A percentile compares a stretch with the other conserved stretches of the same genome.
Conservation (phyloP, 2,888 invertebrate species). For the Achlya flavicornis region DNA sequence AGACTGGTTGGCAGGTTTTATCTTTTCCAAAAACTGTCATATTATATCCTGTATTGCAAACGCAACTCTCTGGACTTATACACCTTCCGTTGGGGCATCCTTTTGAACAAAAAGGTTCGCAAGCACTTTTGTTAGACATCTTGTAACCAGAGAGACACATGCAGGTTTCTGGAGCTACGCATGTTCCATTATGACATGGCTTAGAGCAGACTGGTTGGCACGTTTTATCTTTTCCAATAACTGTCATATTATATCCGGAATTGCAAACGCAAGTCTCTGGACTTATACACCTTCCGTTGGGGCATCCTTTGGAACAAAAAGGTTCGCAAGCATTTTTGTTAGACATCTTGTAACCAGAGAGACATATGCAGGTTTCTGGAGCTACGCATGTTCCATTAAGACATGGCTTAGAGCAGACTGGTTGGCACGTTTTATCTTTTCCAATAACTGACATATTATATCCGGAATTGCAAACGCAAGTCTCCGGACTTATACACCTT, state of each 20-base stretch:
- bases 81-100: constrained; percentile 29
- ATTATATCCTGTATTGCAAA: constrained; percentile 6
- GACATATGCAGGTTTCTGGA: constrained; percentile 27
- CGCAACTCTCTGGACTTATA: constrained; percentile 17
- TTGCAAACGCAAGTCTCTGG: constrained; percentile 22
- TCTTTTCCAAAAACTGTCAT: constrained; percentile 5
- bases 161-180: constrained; percentile 43
- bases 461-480: constrained; percentile 18
- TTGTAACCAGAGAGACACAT: constrained; percentile 36
- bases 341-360: constrained; percentile 19
- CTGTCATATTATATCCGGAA: constrained; percentile 24
- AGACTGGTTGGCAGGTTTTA: no score
- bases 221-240: constrained; percentile 8
- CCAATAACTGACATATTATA: constrained; percentile 10
- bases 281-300: constrained; percentile 22
- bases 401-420: neutral
- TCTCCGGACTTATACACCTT: constrained; percentile 28
- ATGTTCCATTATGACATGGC: constrained; percentile 40
- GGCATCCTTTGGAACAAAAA: constrained; percentile 25
- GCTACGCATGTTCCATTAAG: constrained; percentile 19
- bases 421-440: neutral
- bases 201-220: constrained; percentile 42
- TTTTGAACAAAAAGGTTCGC: constrained; percentile 22
- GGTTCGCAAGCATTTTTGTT: constrained; percentile 21
- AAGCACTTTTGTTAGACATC: constrained; percentile 21